phyloP scores from a whole-genome alignment of 2,888 invertebrate genomes.

The Parnassius smintheus region DNA sequence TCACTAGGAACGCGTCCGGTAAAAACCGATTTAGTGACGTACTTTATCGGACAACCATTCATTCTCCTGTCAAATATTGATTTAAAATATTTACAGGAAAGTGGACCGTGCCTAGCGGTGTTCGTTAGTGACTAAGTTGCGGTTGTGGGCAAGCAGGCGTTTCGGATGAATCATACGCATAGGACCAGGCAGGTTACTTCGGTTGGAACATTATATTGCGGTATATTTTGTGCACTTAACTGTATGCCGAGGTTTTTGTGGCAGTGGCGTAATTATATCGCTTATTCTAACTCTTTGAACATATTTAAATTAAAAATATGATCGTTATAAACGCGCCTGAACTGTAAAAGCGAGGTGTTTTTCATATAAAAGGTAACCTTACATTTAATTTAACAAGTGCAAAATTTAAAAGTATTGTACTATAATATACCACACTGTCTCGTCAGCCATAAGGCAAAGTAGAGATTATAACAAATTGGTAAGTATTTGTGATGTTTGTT shows the following conservation, averaged over 20 bases:
- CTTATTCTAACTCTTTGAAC: conserved; percentile 20
- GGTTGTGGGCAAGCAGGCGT: conserved; percentile 35
- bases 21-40: conserved; percentile 35
- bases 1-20: conserved; percentile 19
- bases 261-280: conserved; percentile 47
- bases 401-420: too few relatives aligned
- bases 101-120: conserved; percentile 49
- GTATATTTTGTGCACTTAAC: conserved; percentile 67
- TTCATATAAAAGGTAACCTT: too few relatives aligned
- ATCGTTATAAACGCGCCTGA: too few relatives aligned
- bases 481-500: too few relatives aligned
- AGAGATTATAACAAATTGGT: too few relatives aligned
- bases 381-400: too few relatives aligned
- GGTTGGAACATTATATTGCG: conserved; percentile 67
- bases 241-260: conserved; percentile 49
- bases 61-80: conserved; percentile 58
- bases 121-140: conserved; percentile 55
- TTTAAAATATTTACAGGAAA: conserved; percentile 62
- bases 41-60: conserved; percentile 31
- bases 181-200: conserved; percentile 55
- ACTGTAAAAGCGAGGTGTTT: too few relatives aligned
- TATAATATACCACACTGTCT: too few relatives aligned
- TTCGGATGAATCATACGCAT: conserved; percentile 70
- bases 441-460: too few relatives aligned
- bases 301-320: background rate